phyloP scores from a whole-genome alignment of 2,113 vertebrate genomes.

The Antechinus flavipes region DNA sequence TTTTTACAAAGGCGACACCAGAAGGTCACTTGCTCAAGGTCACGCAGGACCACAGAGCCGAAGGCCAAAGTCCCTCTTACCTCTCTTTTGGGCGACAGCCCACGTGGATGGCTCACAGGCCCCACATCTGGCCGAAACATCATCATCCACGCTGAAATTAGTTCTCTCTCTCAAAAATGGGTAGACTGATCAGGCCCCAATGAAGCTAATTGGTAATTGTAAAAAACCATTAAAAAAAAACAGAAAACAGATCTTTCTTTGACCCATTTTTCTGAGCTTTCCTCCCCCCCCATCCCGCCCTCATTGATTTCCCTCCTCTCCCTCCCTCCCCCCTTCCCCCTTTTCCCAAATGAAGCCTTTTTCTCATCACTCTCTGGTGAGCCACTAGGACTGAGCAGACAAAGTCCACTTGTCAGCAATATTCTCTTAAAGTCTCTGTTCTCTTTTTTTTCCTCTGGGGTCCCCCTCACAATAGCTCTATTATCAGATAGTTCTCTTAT shows the following conservation, averaged over 20 bases:
- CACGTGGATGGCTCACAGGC: neutral
- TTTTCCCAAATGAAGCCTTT: constrained; percentile 59
- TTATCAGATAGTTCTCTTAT: constrained; percentile 69
- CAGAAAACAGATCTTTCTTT: constrained; percentile 76
- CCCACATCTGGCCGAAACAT: neutral
- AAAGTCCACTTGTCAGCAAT: constrained; percentile 79
- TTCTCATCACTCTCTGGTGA: constrained; percentile 40
- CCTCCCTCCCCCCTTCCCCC: neutral
- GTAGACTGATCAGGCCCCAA: neutral
- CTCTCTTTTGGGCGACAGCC: neutral
- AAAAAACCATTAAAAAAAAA: neutral
- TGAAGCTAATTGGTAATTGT: neutral
- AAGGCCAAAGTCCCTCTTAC: neutral
- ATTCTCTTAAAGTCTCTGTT: constrained; percentile 62
- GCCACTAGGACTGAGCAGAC: constrained; percentile 70
- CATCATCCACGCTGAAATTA: neutral
- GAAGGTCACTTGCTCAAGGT: neutral
- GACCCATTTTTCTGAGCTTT: constrained; percentile 56
- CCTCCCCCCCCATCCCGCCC: neutral
- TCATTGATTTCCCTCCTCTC: neutral
- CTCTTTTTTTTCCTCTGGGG: constrained; percentile 44
- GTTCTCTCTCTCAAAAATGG: neutral
- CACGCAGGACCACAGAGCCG: neutral
- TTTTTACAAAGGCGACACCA: neutral
- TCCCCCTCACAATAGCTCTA: constrained; percentile 76